Conservation (phyloP, 2,797 vertebrate genomes). For the Halcyon smyrnensis region DNA sequence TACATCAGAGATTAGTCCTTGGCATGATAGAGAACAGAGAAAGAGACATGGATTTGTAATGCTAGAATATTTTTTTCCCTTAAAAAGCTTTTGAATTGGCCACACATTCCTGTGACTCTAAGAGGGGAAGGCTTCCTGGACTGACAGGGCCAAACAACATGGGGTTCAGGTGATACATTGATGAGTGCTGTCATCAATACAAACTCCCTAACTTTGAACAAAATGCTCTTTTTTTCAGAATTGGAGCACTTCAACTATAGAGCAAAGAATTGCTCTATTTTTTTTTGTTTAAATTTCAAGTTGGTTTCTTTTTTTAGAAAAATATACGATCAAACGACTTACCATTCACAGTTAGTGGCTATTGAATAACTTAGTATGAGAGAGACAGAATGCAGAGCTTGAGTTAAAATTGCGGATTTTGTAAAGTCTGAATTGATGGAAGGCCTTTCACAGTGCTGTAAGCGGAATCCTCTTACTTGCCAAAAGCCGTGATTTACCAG, state of each 20-base stretch:
- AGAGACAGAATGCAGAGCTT: background rate
- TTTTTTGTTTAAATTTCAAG: background rate
- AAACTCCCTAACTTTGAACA: background rate
- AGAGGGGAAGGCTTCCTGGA: background rate
- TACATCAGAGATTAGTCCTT: background rate
- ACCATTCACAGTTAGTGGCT: background rate
- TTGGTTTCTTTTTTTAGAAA: background rate
- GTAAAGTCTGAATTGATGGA: background rate
- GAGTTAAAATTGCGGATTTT: background rate
- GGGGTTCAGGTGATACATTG: background rate
- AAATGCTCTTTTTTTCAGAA: background rate
- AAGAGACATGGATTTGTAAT: background rate
- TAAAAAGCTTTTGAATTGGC: background rate
- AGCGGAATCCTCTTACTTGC: background rate
- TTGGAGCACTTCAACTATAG: background rate
- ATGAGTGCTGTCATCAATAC: background rate
- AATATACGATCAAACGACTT: fast-evolving
- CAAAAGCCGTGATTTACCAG: background rate
- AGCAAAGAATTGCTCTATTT: background rate
- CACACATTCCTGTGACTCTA: background rate
- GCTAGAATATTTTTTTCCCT: background rate
- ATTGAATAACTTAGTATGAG: background rate
- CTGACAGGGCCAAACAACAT: background rate
- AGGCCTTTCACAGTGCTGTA: background rate
- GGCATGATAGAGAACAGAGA: background rate